phyloP scores from a whole-genome alignment of 1,140 invertebrate genomes.

The Sycobia sp. region DNA sequence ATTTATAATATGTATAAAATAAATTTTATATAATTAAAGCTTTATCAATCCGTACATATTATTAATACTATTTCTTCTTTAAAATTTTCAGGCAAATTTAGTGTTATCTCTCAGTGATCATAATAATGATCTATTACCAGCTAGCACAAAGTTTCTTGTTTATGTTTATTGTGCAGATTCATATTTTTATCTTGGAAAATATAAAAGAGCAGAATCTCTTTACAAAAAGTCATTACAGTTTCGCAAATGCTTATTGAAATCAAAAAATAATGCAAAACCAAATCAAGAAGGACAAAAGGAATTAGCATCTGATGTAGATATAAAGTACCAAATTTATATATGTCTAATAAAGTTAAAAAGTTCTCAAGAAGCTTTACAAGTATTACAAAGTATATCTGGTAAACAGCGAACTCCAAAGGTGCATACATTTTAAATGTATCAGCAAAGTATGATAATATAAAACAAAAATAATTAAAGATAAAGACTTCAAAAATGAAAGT shows the following conservation, averaged over 20 bases:
- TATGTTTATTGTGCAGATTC: slow-evolving; percentile 73
- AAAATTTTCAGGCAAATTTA: slow-evolving; percentile 65
- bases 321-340: slow-evolving; percentile 78
- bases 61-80: not conserved
- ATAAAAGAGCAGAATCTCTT: slow-evolving; percentile 70
- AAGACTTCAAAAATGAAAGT: slow-evolving; percentile 20
- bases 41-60: slow-evolving; percentile 17
- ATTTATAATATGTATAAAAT: slow-evolving; percentile 15
- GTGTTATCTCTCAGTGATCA: slow-evolving; percentile 71
- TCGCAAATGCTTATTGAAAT: slow-evolving; percentile 72
- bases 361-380: slow-evolving; percentile 66
- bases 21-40: slow-evolving; percentile 9
- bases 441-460: not conserved
- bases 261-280: slow-evolving; percentile 60
- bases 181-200: slow-evolving; percentile 69
- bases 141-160: slow-evolving; percentile 68
- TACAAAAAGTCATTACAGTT: slow-evolving; percentile 73
- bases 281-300: slow-evolving; percentile 60
- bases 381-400: slow-evolving; percentile 72
- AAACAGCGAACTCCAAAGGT: slow-evolving; percentile 73
- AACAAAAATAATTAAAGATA: not conserved
- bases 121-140: slow-evolving; percentile 65
- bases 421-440: slow-evolving; percentile 2
- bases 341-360: slow-evolving; percentile 73
- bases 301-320: slow-evolving; percentile 67